These are phyloP conservation scores for Nesoenas mayeri DNA, from an alignment of 2,113 vertebrate species.

Conservation along the genomic window DNA sequence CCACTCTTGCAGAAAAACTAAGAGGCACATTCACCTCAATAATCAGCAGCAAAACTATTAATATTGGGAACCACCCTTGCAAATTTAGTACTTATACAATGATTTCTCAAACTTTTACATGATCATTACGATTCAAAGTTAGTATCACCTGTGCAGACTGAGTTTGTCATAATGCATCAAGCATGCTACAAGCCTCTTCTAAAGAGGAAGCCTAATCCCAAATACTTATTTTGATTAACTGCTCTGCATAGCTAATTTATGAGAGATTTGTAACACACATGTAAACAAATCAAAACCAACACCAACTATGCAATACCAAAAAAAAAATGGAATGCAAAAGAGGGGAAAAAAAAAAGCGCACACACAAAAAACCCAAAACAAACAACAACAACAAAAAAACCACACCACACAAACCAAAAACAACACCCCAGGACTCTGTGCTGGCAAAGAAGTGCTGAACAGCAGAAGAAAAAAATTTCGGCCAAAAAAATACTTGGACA, in stretches of 20 bases:
- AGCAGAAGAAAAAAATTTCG: neutral
- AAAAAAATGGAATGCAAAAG: neutral
- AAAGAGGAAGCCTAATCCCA: conserved; percentile 1
- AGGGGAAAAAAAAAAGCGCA: no score
- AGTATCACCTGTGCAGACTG: neutral
- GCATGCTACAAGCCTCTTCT: neutral
- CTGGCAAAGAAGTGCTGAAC: neutral
- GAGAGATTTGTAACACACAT: neutral
- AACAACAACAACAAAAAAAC: neutral
- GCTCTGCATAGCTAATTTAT: neutral
- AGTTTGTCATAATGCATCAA: neutral
- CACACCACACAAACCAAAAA: neutral
- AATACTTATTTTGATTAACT: conserved; percentile 45
- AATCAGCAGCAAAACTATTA: neutral
- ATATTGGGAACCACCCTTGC: neutral
- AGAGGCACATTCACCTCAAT: neutral
- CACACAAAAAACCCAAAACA: neutral
- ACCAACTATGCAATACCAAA: no score
- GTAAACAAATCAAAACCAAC: neutral
- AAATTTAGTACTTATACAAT: neutral
- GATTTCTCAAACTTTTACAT: neutral
- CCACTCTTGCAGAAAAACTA: neutral
- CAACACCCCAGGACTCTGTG: neutral
- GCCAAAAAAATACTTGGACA: neutral
- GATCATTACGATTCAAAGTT: neutral